Conservation (phyloP, 2,113 vertebrate genomes). For the Enhydra lutris region DNA sequence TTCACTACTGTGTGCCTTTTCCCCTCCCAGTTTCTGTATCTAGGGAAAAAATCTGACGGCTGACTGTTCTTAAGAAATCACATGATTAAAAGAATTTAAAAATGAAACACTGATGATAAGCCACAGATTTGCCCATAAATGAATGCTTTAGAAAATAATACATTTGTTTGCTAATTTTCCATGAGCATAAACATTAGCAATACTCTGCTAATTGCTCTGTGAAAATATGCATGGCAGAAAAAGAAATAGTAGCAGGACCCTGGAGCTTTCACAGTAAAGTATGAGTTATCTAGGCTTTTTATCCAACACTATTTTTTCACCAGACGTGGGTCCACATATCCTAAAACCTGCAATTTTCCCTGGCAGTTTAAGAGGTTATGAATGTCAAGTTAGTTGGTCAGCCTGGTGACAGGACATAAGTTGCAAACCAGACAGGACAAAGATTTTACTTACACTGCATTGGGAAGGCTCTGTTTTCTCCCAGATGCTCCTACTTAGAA, state of each 20-base stretch:
- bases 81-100: neutral
- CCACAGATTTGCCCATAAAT: neutral
- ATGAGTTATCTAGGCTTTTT: neutral
- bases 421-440: neutral
- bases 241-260: neutral
- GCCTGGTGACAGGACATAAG: neutral
- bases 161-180: neutral
- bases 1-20: neutral
- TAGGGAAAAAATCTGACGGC: neutral
- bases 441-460: neutral
- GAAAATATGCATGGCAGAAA: neutral
- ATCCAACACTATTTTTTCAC: neutral
- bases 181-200: neutral
- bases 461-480: slow-evolving; percentile 5
- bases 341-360: neutral
- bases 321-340: neutral
- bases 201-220: neutral
- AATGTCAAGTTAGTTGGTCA: neutral
- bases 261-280: neutral
- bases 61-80: slow-evolving; percentile 2
- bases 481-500: neutral
- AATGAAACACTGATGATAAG: neutral
- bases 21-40: neutral
- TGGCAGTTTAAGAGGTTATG: neutral
- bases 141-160: slow-evolving; percentile 7